Conservation (phyloP, 1,140 invertebrate genomes). For the Idris sp. region DNA sequence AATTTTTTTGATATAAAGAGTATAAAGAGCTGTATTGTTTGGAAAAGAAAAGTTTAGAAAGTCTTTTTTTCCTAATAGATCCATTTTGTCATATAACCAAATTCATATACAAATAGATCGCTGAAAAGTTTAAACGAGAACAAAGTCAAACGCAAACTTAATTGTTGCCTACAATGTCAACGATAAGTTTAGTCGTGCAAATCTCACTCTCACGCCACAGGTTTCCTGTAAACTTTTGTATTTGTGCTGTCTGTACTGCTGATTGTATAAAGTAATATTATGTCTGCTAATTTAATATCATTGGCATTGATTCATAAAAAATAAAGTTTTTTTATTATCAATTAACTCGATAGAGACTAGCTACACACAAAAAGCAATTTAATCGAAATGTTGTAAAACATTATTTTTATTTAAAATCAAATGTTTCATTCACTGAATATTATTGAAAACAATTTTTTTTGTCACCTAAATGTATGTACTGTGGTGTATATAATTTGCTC, state of each 20-base stretch:
- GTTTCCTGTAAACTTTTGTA: conserved; percentile 59
- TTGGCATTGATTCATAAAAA: conserved; percentile 11
- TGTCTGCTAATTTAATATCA: conserved; percentile 56
- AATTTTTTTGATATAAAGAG: conserved; percentile 16
- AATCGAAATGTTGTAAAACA: no score
- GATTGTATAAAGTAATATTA: conserved; percentile 62
- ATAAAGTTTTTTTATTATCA: conserved; percentile 12
- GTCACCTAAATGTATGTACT: no score
- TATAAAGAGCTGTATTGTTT: no score
- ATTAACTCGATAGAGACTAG: conserved; percentile 9
- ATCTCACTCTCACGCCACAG: conserved; percentile 38
- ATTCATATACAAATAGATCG: conserved; percentile 50
- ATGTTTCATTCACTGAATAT: no score
- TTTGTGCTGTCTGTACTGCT: conserved; percentile 48
- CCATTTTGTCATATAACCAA: conserved; percentile 35
- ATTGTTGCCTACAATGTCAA: conserved; percentile 63
- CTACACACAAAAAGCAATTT: no score
- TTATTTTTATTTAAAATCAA: no score
- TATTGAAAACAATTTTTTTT: no score
- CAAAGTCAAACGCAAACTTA: conserved; percentile 64
- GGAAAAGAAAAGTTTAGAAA: conserved; percentile 15
- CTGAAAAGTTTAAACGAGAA: conserved; percentile 57
- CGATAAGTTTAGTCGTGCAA: conserved; percentile 43
- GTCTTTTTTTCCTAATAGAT: conserved; percentile 24
- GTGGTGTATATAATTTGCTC: no score